phyloP scores from a whole-genome alignment of 1,140 invertebrate species.

The Mamestra configurata region DNA sequence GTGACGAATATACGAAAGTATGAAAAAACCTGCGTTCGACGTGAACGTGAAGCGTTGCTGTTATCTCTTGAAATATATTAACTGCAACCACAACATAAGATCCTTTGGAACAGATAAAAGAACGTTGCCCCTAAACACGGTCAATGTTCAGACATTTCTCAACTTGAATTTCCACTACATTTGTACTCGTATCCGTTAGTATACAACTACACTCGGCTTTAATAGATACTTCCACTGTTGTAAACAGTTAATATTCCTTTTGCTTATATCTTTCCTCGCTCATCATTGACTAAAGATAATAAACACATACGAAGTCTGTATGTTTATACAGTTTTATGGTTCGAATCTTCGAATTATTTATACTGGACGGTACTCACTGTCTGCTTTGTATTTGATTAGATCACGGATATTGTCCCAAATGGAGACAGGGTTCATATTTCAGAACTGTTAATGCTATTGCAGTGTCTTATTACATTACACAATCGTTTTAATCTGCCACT shows the following conservation, averaged over 20 bases:
- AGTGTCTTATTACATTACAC: constrained; percentile 33
- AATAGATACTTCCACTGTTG: constrained; percentile 44
- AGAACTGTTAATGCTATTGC: constrained; percentile 23
- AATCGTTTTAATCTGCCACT: constrained; percentile 20
- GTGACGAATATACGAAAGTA: constrained; percentile 11
- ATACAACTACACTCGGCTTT: constrained; percentile 20
- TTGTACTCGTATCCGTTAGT: constrained; percentile 41
- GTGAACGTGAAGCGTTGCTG: constrained; percentile 13
- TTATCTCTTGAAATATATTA: constrained; percentile 38
- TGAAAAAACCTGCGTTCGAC: constrained; percentile 20
- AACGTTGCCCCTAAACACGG: constrained; percentile 54
- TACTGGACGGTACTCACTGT: neutral
- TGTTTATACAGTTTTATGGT: constrained; percentile 42
- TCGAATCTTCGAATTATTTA: neutral
- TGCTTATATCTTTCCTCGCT: constrained; percentile 29
- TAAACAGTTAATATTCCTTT: constrained; percentile 49
- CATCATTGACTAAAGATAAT: constrained; percentile 42
- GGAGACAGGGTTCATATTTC: constrained; percentile 26
- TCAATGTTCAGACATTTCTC: constrained; percentile 55
- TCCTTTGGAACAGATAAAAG: constrained; percentile 54
- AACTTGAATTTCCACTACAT: constrained; percentile 57
- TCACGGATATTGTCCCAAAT: constrained; percentile 37
- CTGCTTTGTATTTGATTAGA: constrained; percentile 34
- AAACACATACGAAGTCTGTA: constrained; percentile 45
- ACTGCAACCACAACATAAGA: constrained; percentile 45